phyloP scores from a whole-genome alignment of 2,113 vertebrate genomes.

The Misgurnus anguillicaudatus region DNA sequence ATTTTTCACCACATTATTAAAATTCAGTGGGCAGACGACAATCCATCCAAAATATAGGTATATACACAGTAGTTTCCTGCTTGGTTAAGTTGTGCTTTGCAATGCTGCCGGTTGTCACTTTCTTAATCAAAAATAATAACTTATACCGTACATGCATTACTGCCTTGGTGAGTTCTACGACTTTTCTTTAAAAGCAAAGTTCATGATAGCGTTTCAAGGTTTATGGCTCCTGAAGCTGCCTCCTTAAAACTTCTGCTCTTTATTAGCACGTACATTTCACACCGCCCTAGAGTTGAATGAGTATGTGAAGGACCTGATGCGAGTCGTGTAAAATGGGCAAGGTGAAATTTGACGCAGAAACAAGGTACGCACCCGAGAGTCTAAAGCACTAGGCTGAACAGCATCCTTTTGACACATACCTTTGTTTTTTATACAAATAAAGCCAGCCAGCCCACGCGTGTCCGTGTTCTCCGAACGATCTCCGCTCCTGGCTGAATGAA shows the following conservation, averaged over 20 bases:
- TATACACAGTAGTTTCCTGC: too few relatives aligned
- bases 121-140: neutral
- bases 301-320: neutral
- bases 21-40: too few relatives aligned
- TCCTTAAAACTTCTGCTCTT: constrained; percentile 1
- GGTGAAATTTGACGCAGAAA: constrained; percentile 22
- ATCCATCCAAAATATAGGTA: too few relatives aligned
- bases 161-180: neutral
- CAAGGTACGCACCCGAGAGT: constrained; percentile 1
- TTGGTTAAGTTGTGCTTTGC: too few relatives aligned
- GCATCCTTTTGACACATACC: constrained; percentile 24
- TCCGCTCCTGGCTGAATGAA: constrained; percentile 28
- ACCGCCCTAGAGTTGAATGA: neutral
- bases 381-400: constrained; percentile 38
- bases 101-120: too few relatives aligned
- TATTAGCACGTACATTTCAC: neutral
- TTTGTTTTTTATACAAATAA: constrained; percentile 46
- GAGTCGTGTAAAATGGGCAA: neutral
- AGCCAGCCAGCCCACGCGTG: constrained; percentile 43
- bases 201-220: neutral
- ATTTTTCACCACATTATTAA: too few relatives aligned
- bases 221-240: neutral
- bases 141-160: neutral
- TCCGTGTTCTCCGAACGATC: constrained; percentile 18
- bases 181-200: neutral